Evolutionary conservation across 2,888 invertebrate genomes (phyloP).

Genomic region (Tolmerus cingulatus): DNA sequence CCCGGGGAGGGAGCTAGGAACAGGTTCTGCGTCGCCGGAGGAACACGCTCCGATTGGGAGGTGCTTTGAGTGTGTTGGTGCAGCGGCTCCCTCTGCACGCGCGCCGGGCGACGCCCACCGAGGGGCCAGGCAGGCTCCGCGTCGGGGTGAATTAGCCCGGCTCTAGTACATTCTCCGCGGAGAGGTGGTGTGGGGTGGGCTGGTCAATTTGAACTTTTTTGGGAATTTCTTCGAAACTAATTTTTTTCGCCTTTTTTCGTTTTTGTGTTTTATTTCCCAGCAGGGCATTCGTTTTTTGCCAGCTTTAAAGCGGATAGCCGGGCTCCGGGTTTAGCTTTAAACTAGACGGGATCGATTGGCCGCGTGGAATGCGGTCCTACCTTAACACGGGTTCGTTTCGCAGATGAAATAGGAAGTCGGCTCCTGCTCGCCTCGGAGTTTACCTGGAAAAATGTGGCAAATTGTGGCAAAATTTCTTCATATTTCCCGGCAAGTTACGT

Average conservation of each 20-base stretch:
- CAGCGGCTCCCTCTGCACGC: neutral
- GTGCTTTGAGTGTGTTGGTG: neutral
- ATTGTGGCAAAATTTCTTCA: neutral
- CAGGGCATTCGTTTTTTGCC: neutral
- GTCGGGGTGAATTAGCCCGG: neutral
- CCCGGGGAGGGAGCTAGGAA: neutral
- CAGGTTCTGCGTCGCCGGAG: neutral
- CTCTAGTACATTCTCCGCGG: neutral
- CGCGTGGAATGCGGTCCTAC: slow-evolving; percentile 29
- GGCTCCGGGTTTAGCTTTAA: neutral
- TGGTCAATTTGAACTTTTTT: slow-evolving; percentile 22
- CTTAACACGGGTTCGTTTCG: slow-evolving; percentile 12
- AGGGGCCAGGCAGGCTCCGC: neutral
- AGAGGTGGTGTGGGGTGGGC: neutral
- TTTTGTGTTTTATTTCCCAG: neutral
- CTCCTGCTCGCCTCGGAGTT: neutral
- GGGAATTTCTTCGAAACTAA: slow-evolving; percentile 3
- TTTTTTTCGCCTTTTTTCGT: neutral
- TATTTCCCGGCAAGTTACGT: neutral
- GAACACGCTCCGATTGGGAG: neutral
- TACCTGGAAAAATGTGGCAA: slow-evolving; percentile 4
- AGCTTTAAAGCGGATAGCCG: neutral
- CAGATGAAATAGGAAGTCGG: slow-evolving; percentile 29
- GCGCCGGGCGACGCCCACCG: neutral
- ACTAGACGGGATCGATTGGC: slow-evolving; percentile 31